Percentiles rank a stretch among this genome's conserved stretches.
phyloP scores from a whole-genome alignment of 2,888 invertebrate species.

The Ormyrus labotus region DNA sequence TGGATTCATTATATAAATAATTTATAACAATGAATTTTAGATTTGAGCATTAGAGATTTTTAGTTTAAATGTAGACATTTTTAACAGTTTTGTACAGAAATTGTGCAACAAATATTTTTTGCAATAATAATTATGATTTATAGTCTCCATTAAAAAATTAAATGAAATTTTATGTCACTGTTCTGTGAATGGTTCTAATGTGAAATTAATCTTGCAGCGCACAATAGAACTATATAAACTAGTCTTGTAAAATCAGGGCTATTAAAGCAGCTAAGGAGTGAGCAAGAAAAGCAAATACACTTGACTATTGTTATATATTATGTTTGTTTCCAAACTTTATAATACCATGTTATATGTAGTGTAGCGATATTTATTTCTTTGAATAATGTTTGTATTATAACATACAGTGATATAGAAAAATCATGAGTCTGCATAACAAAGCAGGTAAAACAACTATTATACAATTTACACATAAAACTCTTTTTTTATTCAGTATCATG shows the following conservation, averaged over 20 bases:
- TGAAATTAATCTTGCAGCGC: conserved; percentile 31
- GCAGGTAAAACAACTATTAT: conserved; percentile 33
- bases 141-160: neutral
- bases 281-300: conserved; percentile 39
- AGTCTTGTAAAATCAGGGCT: conserved; percentile 49
- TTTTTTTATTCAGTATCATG: conserved; percentile 42
- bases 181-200: conserved; percentile 11
- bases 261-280: conserved; percentile 39
- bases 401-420: conserved; percentile 52
- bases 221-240: conserved; percentile 49
- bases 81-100: too few relatives aligned
- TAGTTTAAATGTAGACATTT: too few relatives aligned
- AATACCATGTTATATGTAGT: conserved; percentile 56
- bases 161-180: too few relatives aligned
- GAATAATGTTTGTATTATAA: conserved; percentile 52
- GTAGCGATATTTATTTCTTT: conserved; percentile 56
- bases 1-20: conserved; percentile 23
- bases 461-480: conserved; percentile 46
- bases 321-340: conserved; percentile 57
- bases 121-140: conserved; percentile 1
- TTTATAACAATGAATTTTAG: conserved; percentile 1
- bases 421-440: conserved; percentile 38
- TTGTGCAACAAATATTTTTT: too few relatives aligned
- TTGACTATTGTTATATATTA: conserved; percentile 54
- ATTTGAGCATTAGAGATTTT: too few relatives aligned